Evolutionary conservation across 2,113 vertebrate genomes (phyloP).

Genomic region (Rhynchomys soricoides): DNA sequence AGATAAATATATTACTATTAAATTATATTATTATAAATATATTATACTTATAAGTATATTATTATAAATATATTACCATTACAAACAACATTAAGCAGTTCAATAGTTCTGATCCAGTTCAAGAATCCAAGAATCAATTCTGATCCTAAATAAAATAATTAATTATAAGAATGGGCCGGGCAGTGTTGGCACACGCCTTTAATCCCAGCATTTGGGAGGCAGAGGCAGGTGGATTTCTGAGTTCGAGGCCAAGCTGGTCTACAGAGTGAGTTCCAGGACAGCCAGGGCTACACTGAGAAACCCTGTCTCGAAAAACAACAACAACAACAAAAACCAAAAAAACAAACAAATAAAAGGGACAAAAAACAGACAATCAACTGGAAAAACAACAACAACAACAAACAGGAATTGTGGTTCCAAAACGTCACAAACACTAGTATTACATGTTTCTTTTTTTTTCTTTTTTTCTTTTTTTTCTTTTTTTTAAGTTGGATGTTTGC

Average conservation of each 20-base stretch:
- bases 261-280: no score
- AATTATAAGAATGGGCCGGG: neutral
- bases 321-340: no score
- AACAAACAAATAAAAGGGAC: no score
- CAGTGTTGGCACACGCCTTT: no score
- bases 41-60: no score
- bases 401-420: neutral
- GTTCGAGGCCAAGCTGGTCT: no score
- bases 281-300: no score
- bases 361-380: neutral
- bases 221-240: no score
- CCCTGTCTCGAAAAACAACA: no score
- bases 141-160: neutral
- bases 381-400: fast-evolving
- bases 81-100: neutral
- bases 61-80: neutral
- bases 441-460: neutral
- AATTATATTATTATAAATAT: no score
- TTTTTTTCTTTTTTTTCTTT: fast-evolving
- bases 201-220: no score
- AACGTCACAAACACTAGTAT: neutral
- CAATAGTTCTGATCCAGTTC: neutral
- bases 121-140: neutral
- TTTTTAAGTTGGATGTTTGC: neutral
- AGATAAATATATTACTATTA: neutral